Base-by-base conservation (phyloP, 2,888 invertebrate species). In the Idaea aversata region DNA sequence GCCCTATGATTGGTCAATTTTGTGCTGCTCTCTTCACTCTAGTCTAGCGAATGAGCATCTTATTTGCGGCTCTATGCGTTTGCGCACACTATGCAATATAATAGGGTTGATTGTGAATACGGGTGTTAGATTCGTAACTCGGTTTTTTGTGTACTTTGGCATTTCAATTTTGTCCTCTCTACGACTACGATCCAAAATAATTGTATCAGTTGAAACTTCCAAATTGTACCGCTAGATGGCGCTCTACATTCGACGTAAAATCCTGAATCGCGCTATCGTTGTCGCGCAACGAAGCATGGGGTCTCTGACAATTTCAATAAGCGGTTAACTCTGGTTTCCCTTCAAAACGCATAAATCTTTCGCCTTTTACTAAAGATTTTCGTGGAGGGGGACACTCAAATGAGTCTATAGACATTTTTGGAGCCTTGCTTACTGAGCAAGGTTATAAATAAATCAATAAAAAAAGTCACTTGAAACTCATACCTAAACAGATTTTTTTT, bases 311-410 rank as follows among this genome's bases (percentile, higher is more conserved):
- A 47, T 10, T 47, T 10, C 2, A 47, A 47, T 7, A 10, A 0
- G 47, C 5, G 60, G 64, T 6, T 58, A 58, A 90, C 94, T 94
- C 94, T 94, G 94, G 94, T 93, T 93, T 94, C 94, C 93, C 94
- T 94, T 94, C 94, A 94, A 87, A 86, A 93, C 95, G 94, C 84
- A 94, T 93, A 95, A 95, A 95, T 95, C 95, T 95, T 95, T 95
- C 95, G 95, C 95, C 95, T 95, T 95, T 95, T 95, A 95, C 95
- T 95, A 95, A 95, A 95, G 95, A 95, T 95, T 95, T 95, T 95
- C 95, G 95, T 95, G 95, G 95, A 94, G 95, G 94, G 95, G 95
- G 91, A 93, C 95, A 95, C 93, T 93, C 93, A 93, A 94, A 95
- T 95, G 95, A 95, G 95, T 95, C 94, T 94, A 75, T 58, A 58